Percentiles rank a stretch among this genome's conserved stretches.
Evolutionary conservation across 1,140 invertebrate genomes (phyloP).

Genomic region (Ptiloglossa arizonensis): DNA sequence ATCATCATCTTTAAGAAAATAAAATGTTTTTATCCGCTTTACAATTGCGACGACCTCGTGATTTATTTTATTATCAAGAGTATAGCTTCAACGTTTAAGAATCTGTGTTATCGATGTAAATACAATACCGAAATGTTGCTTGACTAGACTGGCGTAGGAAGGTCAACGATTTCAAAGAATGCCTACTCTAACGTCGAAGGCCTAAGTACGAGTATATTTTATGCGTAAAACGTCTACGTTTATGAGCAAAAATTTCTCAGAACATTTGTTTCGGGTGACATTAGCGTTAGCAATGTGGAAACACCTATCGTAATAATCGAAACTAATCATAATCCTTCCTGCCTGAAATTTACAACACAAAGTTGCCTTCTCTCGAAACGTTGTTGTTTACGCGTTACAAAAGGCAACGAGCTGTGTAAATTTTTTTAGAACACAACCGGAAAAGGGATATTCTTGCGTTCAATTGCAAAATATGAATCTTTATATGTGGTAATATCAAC

Average conservation of each 20-base stretch:
- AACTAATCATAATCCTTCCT: neutral
- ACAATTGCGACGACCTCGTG: constrained; percentile 27
- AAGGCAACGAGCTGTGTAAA: neutral
- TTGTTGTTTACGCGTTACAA: neutral
- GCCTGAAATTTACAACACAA: neutral
- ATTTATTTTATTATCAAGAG: constrained; percentile 48
- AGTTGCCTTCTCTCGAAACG: neutral
- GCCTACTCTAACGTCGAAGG: constrained; percentile 53
- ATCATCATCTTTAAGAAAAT: constrained; percentile 56
- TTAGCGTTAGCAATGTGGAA: too few species aligned
- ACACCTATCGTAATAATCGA: neutral
- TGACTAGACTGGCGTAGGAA: constrained; percentile 8
- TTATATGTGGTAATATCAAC: constrained; percentile 29
- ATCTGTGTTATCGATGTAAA: constrained; percentile 46
- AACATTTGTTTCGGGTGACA: neutral
- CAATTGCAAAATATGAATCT: constrained; percentile 13
- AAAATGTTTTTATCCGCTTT: constrained; percentile 68
- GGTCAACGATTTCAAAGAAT: constrained; percentile 53
- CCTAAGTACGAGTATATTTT: constrained; percentile 53
- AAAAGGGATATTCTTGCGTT: constrained; percentile 21
- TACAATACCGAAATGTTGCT: constrained; percentile 24
- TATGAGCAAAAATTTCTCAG: neutral
- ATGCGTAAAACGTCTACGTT: constrained; percentile 18
- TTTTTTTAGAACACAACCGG: neutral
- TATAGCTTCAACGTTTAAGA: constrained; percentile 29